Base-by-base conservation (phyloP, 2,113 vertebrate species). In the Helogale parvula region DNA sequence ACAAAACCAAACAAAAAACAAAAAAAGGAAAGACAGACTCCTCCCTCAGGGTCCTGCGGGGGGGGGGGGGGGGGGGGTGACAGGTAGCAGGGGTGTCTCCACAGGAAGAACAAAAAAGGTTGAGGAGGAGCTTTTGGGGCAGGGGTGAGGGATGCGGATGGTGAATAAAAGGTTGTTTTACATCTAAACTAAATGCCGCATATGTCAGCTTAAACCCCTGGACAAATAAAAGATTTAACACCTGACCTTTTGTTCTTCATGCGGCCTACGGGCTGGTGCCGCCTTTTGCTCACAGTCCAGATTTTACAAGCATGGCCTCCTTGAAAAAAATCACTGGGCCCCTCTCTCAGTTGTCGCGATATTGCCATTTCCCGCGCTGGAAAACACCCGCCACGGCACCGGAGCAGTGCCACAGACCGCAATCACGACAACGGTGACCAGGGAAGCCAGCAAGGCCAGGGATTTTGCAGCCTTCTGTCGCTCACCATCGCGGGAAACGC, bases 201-300 rank as follows among this genome's bases (percentile, higher is more conserved):
- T 57, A 10, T 65, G 25, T 97, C 93, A 83, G 52, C 81, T 80
- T 41, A 86, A 96, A 93, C 54, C 35, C 66, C 41, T 57, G 84
- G 89, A 47, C 76, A 85, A 65, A 88, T 77, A 85, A 69, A 96
- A 45, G 33, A 45, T 60, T 92, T 83, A 45, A 91, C 72, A 80
- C 76, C 79, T 95, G 90, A 88, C 88, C 71, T 91, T 93, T 89
- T 77, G 80, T 92, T 96, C 94, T 81, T 66, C 80, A 57, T 14
- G 7, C 7, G 38, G 52, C 45, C 41, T 65, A 0, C 57, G 69
- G 76, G 72, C 35, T 5, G 4, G 11, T 33, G 84, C 66, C 54
- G 52, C 47, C 45, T 95, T 89, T 95, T 82, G 38, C 81, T 45
- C 68, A 17, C 11, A 33, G 84, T 60, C 31, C 47, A 4, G 79